These are phyloP conservation scores for Gobionotothen gibberifrons DNA, from an alignment of 2,797 vertebrate genomes.

Conservation along the genomic window DNA sequence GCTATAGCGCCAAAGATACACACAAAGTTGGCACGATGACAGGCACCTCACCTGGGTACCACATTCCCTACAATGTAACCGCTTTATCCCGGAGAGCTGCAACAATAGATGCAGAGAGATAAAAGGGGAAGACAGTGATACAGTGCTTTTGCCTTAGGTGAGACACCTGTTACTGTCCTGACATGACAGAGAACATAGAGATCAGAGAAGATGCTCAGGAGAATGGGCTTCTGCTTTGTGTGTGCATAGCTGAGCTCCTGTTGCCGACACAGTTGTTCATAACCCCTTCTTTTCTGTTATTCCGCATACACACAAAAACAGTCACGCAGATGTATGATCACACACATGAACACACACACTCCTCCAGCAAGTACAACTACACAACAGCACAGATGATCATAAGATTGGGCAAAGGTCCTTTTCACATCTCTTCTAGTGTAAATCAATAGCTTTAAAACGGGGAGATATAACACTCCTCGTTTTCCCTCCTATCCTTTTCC, in stretches of 20 bases:
- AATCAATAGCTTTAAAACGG: constrained; percentile 64
- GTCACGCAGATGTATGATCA: constrained; percentile 15
- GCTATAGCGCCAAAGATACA: constrained; percentile 57
- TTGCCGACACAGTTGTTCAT: constrained; percentile 57
- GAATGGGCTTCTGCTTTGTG: constrained; percentile 67
- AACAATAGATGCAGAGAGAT: constrained; percentile 60
- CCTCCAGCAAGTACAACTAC: constrained; percentile 45
- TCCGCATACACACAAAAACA: constrained; percentile 38
- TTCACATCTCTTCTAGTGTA: constrained; percentile 46
- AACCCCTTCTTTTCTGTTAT: constrained; percentile 33
- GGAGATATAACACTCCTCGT: constrained; percentile 27
- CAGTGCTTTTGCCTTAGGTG: constrained; percentile 74
- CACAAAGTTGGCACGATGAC: constrained; percentile 36
- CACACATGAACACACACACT: constrained; percentile 1
- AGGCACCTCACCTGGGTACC: constrained; percentile 33
- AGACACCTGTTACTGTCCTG: constrained; percentile 77
- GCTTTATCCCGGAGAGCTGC: constrained; percentile 44
- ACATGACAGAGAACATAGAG: constrained; percentile 71
- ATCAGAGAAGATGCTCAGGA: constrained; percentile 72
- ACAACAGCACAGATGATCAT: constrained; percentile 39
- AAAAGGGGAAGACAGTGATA: constrained; percentile 63
- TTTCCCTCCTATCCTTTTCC: constrained; percentile 35
- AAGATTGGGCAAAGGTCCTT: constrained; percentile 47
- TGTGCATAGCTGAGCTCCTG: constrained; percentile 49
- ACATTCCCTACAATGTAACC: constrained; percentile 35